A percentile compares a stretch with the other conserved stretches of the same genome.
Conservation (phyloP, 2,113 vertebrate genomes). For the Hipposideros armiger region DNA sequence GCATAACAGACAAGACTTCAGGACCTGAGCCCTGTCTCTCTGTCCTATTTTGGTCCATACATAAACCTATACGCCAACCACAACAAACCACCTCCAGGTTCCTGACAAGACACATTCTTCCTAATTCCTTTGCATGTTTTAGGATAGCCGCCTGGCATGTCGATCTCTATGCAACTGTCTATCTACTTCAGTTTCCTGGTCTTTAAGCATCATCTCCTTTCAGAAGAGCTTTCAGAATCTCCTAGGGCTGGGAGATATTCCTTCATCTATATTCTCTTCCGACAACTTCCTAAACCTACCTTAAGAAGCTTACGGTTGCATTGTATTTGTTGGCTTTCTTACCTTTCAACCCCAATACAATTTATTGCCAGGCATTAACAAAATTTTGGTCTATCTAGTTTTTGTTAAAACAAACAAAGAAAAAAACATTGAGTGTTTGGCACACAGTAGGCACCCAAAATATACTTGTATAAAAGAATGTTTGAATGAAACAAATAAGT, state of each 20-base stretch:
- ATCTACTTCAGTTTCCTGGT: background rate
- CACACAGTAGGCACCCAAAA: background rate
- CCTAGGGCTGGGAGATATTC: background rate
- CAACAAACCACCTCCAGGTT: background rate
- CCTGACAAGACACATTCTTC: background rate
- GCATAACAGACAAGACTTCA: background rate
- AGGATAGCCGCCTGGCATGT: background rate
- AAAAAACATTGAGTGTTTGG: background rate
- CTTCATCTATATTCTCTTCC: background rate
- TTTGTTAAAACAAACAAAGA: background rate
- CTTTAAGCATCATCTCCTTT: background rate
- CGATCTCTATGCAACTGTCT: background rate
- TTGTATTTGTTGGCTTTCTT: background rate
- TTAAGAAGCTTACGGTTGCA: background rate
- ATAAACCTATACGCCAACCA: background rate
- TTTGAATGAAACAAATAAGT: background rate
- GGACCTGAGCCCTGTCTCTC: background rate
- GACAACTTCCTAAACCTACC: background rate
- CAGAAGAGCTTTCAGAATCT: background rate
- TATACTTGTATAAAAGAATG: background rate
- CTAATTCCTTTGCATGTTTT: background rate
- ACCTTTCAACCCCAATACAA: background rate
- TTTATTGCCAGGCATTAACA: background rate
- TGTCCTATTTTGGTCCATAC: background rate
- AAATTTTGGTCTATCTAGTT: background rate